Evolutionary conservation across 2,888 invertebrate species (phyloP), one percentile per base, ranked within the genome.

Genomic region (Caenorhabditis sp.): DNA sequence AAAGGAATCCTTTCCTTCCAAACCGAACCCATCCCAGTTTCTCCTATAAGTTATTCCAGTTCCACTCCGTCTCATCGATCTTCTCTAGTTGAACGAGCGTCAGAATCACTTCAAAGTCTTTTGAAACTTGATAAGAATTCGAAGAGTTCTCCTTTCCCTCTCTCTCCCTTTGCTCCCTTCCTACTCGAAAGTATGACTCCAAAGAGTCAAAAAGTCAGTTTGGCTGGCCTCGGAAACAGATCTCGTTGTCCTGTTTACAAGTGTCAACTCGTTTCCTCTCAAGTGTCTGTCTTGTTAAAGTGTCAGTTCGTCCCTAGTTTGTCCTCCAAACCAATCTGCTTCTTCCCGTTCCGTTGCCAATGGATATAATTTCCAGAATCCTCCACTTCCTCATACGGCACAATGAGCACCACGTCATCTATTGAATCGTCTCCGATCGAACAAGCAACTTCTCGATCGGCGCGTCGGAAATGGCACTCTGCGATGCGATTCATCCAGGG

Each of bases 401-500:
- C 72, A 50, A 85, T 84, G 82, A 85, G 83, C 61, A 65, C 68
- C 28, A 74, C 58, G 6, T 65, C 76, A 35, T 85, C 85, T 6
- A 81, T 82, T 15, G 85, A 85, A 67, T 80, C 80, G 1, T 84
- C 86, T 1, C 86, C 86, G 13, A 76, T 77, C 58, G 83, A 84
- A 40, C 64, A 76, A 28, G 80, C 83, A 22, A 83, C 82, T 6
- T 72, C 79, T 35, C 51, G 80, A 40, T 85, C 85, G n/a, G 87
- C 87, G 6, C 76, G 87, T 9, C 80, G 85, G 51, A 90, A 90
- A 82, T 90, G 90, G 90, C 87, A 85, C 28, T 88, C 90, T 0
- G 90, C 90, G 24, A 86, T 90, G 68, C 72, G 88, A 15, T 90
- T 90, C 24, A 85, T 89, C 40, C 88, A 89, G 60, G 88, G 89